phyloP scores from a whole-genome alignment of 2,888 invertebrate genomes.

The Drosophila buzzatii region DNA sequence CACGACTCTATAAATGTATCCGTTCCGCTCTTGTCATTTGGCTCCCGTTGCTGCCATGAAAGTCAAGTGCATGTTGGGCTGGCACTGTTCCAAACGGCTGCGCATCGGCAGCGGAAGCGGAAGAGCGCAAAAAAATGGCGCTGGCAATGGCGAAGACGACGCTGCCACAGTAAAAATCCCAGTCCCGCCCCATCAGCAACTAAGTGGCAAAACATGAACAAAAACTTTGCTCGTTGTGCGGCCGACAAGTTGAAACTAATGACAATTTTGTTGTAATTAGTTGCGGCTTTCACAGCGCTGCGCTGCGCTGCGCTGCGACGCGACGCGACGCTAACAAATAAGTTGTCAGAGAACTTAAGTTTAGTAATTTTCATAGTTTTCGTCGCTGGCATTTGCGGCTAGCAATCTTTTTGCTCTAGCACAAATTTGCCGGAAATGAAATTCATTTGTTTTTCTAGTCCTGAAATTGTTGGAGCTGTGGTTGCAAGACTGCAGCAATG shows the following conservation, averaged over 20 bases:
- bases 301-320: slow-evolving; percentile 53
- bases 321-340: slow-evolving; percentile 64
- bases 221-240: slow-evolving; percentile 74
- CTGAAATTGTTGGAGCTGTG: slow-evolving; percentile 44
- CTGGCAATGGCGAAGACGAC: slow-evolving; percentile 43
- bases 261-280: slow-evolving; percentile 81
- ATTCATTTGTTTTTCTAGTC: slow-evolving; percentile 72
- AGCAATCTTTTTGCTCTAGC: slow-evolving; percentile 59
- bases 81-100: slow-evolving; percentile 66
- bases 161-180: slow-evolving; percentile 9
- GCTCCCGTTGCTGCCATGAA: slow-evolving; percentile 52
- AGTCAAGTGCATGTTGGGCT: slow-evolving; percentile 65
- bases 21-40: slow-evolving; percentile 24
- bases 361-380: slow-evolving; percentile 78
- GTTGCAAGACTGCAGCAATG: slow-evolving; percentile 7
- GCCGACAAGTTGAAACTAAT: slow-evolving; percentile 80
- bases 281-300: slow-evolving; percentile 71
- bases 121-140: slow-evolving; percentile 72
- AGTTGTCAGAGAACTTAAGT: slow-evolving; percentile 77
- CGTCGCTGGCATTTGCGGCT: slow-evolving; percentile 61
- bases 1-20: slow-evolving; percentile 75
- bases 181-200: slow-evolving; percentile 28
- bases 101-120: slow-evolving; percentile 66
- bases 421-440: slow-evolving; percentile 77
- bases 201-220: slow-evolving; percentile 79